Conservation (phyloP, 2,797 vertebrate genomes). For the Merluccius polli region DNA sequence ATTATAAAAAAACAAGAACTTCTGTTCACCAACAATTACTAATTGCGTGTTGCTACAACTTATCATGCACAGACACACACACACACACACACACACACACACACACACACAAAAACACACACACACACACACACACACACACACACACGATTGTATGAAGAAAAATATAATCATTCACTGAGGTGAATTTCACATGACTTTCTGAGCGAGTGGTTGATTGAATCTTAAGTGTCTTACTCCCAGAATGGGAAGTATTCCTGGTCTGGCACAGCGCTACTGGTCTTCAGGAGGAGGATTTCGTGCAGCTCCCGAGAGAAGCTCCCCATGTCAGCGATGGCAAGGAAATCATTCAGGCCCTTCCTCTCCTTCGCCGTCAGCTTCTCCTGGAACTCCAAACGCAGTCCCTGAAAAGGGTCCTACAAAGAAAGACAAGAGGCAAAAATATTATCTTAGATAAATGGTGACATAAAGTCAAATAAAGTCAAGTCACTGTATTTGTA, state of each 20-base stretch:
- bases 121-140: no score
- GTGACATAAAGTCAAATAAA: no score
- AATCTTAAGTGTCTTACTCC: slow-evolving; percentile 58
- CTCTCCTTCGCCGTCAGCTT: slow-evolving; percentile 44
- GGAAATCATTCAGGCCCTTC: slow-evolving; percentile 56
- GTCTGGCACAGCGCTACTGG: slow-evolving; percentile 24
- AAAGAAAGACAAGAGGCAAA: not conserved
- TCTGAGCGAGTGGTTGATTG: no score
- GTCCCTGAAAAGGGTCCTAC: slow-evolving; percentile 67
- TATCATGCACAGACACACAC: not conserved
- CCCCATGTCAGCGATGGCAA: slow-evolving; percentile 59
- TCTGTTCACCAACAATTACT: not conserved
- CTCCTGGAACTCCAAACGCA: slow-evolving; percentile 49
- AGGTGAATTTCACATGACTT: not conserved
- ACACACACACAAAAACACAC: no score
- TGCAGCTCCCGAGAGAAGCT: slow-evolving; percentile 69
- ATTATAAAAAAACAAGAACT: not conserved
- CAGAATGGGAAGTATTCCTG: slow-evolving; percentile 54
- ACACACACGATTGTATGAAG: not conserved
- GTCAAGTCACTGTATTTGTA: not conserved
- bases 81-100: no score
- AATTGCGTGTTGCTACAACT: no score
- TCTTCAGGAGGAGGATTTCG: slow-evolving; percentile 73
- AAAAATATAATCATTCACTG: not conserved
- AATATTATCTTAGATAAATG: not conserved